Percentiles rank a stretch among this genome's conserved stretches.
Conservation (phyloP, 2,113 vertebrate genomes). For the Pseudolaguvia tuberculata region DNA sequence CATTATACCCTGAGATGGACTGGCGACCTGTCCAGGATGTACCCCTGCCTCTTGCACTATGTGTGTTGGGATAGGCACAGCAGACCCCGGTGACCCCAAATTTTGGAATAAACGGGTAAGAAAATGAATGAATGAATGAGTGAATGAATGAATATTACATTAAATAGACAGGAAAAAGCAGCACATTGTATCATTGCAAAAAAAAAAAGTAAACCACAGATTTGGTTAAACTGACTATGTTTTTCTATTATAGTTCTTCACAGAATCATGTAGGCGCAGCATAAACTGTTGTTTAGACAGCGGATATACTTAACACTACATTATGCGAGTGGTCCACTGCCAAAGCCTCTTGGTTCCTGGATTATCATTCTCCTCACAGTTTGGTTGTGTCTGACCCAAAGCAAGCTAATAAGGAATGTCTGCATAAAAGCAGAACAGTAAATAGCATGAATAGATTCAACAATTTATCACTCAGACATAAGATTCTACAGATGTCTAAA, state of each 20-base stretch:
- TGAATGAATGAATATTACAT: no score
- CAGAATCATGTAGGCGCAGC: not conserved
- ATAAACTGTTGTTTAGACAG: not conserved
- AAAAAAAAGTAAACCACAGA: not conserved
- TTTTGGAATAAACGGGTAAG: no score
- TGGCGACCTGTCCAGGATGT: no score
- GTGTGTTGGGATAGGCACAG: no score
- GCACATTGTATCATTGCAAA: no score
- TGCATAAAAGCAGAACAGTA: not conserved
- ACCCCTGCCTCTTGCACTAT: no score
- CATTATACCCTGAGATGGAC: no score
- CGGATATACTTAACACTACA: not conserved
- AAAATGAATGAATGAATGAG: no score
- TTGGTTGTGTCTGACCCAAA: not conserved
- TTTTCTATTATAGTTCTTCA: not conserved
- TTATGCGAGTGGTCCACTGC: not conserved
- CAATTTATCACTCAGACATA: not conserved
- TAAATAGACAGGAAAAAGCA: not conserved
- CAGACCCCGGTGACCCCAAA: no score
- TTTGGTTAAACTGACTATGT: not conserved
- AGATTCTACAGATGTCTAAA: not conserved
- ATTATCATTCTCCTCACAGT: slow-evolving; percentile 8
- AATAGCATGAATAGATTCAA: not conserved
- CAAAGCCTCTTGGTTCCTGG: not conserved
- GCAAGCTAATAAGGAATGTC: not conserved